Evolutionary conservation across 2,113 vertebrate species (phyloP).

Genomic region (Aepyceros melampus): DNA sequence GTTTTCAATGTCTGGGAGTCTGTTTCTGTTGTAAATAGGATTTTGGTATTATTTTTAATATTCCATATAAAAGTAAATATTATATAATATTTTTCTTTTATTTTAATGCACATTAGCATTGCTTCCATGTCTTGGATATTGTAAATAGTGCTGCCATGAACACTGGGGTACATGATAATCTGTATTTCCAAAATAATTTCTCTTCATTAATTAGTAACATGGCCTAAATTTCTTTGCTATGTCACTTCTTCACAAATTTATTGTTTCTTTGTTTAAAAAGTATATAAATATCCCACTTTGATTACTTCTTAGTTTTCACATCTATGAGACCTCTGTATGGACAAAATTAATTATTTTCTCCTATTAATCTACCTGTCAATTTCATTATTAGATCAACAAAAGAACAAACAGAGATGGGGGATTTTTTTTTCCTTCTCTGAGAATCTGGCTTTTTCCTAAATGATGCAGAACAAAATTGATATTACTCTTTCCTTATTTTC

Average conservation of each 20-base stretch:
- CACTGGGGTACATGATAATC: neutral
- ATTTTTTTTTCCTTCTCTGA: neutral
- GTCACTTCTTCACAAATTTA: neutral
- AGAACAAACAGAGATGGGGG: neutral
- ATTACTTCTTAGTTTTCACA: neutral
- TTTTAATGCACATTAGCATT: too few relatives aligned
- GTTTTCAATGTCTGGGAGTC: neutral
- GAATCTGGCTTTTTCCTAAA: neutral
- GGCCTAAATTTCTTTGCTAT: neutral
- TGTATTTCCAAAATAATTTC: neutral
- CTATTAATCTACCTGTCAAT: neutral
- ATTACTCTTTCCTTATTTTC: neutral
- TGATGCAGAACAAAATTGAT: neutral
- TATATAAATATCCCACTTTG: neutral
- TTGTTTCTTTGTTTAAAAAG: neutral
- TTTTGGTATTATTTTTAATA: too few relatives aligned
- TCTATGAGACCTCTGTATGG: neutral
- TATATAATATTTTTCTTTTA: too few relatives aligned
- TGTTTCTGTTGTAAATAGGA: neutral
- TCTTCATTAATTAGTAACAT: neutral
- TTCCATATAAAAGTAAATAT: too few relatives aligned
- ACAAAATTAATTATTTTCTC: neutral
- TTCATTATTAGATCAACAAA: neutral
- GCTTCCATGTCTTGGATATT: too few relatives aligned
- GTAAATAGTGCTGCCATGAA: too few relatives aligned